A percentile compares a stretch with the other conserved stretches of the same genome.
Conservation (phyloP, 2,113 vertebrate species). For the Phycodurus eques region DNA sequence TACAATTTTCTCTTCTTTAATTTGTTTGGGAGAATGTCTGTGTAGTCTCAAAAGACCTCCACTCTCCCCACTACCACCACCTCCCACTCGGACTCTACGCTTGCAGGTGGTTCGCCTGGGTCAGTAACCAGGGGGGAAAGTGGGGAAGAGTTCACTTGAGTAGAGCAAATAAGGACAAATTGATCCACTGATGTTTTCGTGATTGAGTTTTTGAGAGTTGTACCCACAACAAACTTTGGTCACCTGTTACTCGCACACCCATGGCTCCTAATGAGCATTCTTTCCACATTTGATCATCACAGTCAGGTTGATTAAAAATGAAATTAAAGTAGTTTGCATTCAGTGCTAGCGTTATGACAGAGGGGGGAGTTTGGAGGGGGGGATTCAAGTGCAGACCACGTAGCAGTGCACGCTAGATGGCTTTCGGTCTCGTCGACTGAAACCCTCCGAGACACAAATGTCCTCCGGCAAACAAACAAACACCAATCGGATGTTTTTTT, state of each 20-base stretch:
- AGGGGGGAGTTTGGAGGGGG: not conserved
- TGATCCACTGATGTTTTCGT: conserved; percentile 56
- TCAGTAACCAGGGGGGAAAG: conserved; percentile 69
- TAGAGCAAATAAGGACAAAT: conserved; percentile 67
- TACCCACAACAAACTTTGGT: conserved; percentile 26
- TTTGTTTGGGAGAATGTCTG: conserved; percentile 37
- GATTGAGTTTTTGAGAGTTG: conserved; percentile 22
- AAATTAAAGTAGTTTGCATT: conserved; percentile 6
- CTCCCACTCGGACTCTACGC: not conserved
- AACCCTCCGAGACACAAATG: conserved; percentile 1
- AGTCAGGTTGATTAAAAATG: conserved; percentile 2
- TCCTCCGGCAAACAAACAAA: conserved; percentile 4
- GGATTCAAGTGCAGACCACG: conserved; percentile 3
- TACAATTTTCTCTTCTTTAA: conserved; percentile 14
- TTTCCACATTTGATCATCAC: not conserved
- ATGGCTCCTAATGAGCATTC: not conserved
- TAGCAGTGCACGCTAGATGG: not conserved
- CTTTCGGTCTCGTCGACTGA: not conserved
- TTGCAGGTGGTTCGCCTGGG: conserved; percentile 68
- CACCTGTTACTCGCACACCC: conserved; percentile 8
- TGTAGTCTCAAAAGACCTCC: conserved; percentile 15
- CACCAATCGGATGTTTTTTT: not conserved
- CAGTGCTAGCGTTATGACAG: not conserved
- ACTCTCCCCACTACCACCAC: no score
- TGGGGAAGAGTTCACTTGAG: conserved; percentile 72